Percentiles rank a stretch among this genome's conserved stretches.
These are phyloP conservation scores for Eulithis testata DNA, from an alignment of 2,888 invertebrate genomes.

Conservation along the genomic window DNA sequence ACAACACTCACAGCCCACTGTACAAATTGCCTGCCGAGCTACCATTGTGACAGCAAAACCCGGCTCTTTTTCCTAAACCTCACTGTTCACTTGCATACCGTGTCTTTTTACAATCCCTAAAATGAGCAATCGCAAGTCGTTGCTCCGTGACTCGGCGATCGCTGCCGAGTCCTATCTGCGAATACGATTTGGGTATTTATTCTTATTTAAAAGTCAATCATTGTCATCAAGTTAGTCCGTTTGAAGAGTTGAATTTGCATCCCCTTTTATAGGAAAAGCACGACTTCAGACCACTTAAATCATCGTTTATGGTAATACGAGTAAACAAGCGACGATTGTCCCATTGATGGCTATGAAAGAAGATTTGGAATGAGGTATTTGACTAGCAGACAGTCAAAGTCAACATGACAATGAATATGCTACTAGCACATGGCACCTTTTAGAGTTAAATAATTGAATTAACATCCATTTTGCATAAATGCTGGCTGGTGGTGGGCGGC, in stretches of 20 bases:
- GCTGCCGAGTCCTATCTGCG: slow-evolving; percentile 42
- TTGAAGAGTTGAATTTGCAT: slow-evolving; percentile 67
- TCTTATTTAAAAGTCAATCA: slow-evolving; percentile 78
- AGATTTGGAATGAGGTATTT: slow-evolving; percentile 39
- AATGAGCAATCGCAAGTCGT: slow-evolving; percentile 63
- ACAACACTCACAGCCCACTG: slow-evolving; percentile 51
- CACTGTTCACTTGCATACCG: slow-evolving; percentile 42
- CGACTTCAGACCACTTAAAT: slow-evolving; percentile 63
- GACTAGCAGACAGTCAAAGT: slow-evolving; percentile 9
- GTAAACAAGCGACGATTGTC: slow-evolving; percentile 55
- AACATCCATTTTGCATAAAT: slow-evolving; percentile 76
- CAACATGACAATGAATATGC: slow-evolving; percentile 40
- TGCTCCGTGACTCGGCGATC: slow-evolving; percentile 46
- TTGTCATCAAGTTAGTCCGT: slow-evolving; percentile 63
- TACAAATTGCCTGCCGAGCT: slow-evolving; percentile 69
- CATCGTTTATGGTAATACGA: slow-evolving; percentile 63
- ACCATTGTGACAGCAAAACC: slow-evolving; percentile 62
- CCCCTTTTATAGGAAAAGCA: slow-evolving; percentile 64
- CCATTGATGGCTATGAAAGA: slow-evolving; percentile 43
- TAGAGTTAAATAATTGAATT: slow-evolving; percentile 72
- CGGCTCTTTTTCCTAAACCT: slow-evolving; percentile 49
- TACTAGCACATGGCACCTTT: slow-evolving; percentile 50
- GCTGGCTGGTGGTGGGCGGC: slow-evolving; percentile 52
- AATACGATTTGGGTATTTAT: slow-evolving; percentile 60
- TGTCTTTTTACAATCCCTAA: slow-evolving; percentile 55